Conservation (phyloP, 2,113 vertebrate species). For the Morone saxatilis region DNA sequence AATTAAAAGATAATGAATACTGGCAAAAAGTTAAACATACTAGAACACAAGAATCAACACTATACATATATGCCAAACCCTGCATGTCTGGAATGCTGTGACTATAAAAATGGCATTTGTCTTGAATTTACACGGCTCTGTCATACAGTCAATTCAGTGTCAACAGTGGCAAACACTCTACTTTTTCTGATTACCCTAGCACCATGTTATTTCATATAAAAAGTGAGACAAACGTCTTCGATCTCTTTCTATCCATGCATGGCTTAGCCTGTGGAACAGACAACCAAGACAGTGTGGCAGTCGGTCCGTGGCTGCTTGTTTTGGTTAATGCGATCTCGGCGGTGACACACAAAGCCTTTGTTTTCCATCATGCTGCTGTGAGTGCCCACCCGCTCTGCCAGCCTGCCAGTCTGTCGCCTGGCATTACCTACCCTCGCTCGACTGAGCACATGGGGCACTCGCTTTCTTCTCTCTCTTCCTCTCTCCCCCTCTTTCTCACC, state of each 20-base stretch:
- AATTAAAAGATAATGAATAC: not conserved
- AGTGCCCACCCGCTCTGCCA: conserved; percentile 76
- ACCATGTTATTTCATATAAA: conserved; percentile 50
- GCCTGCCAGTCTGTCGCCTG: conserved; percentile 79
- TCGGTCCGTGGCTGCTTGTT: conserved; percentile 70
- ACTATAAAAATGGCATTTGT: conserved; percentile 26
- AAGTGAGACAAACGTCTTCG: conserved; percentile 34
- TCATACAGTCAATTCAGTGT: conserved; percentile 49
- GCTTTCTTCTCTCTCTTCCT: conserved; percentile 29
- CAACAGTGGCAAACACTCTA: conserved; percentile 28
- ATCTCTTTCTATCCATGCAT: conserved; percentile 40
- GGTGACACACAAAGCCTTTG: conserved; percentile 76
- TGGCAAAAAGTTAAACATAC: not conserved
- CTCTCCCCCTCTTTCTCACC: conserved; percentile 32
- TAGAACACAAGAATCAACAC: not conserved
- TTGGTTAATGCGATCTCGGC: conserved; percentile 74
- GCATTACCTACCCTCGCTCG: conserved; percentile 73
- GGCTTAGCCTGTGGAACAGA: conserved; percentile 62
- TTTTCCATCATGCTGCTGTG: conserved; percentile 74
- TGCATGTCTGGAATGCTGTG: not conserved
- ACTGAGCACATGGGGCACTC: conserved; percentile 58
- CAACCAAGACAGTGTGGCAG: conserved; percentile 60
- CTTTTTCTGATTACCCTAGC: conserved; percentile 35
- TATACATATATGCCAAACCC: conserved; percentile 18
- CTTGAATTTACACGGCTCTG: conserved; percentile 45